These are phyloP conservation scores for Aricia agestis DNA, from an alignment of 1,140 invertebrate species.

Conservation along the genomic window DNA sequence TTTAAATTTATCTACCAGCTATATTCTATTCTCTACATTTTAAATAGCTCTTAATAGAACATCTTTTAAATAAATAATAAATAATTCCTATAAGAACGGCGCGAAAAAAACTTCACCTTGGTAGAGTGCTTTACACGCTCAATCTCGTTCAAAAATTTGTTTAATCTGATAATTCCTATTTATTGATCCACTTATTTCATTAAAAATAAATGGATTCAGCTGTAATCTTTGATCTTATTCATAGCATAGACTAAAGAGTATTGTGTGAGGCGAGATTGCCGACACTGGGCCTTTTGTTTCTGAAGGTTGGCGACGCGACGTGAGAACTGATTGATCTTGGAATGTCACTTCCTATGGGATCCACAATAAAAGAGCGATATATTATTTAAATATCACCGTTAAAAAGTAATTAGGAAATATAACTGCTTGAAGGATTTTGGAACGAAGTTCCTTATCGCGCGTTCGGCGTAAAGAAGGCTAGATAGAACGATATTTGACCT, in stretches of 20 bases:
- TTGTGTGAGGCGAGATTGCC: constrained; percentile 52
- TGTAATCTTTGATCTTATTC: constrained; percentile 25
- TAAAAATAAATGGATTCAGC: constrained; percentile 37
- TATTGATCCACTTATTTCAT: constrained; percentile 58
- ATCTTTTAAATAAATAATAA: background rate
- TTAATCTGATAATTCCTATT: constrained; percentile 33
- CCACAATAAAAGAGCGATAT: background rate
- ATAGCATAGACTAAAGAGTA: background rate
- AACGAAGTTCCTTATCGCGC: no score
- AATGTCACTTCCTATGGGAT: background rate
- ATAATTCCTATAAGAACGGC: background rate
- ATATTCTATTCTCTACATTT: background rate
- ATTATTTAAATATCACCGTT: no score
- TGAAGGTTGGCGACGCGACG: constrained; percentile 39
- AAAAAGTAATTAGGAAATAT: no score
- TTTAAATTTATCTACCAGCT: no score
- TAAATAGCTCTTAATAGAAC: background rate
- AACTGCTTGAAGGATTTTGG: no score
- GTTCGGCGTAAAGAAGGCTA: no score
- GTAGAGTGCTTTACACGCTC: background rate
- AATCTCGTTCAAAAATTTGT: background rate
- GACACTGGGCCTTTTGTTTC: constrained; percentile 46
- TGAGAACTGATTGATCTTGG: constrained; percentile 49
- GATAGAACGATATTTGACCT: no score
- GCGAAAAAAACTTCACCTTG: constrained; percentile 4